Conservation (phyloP, 2,888 invertebrate species). For the Byasa hedistus region DNA sequence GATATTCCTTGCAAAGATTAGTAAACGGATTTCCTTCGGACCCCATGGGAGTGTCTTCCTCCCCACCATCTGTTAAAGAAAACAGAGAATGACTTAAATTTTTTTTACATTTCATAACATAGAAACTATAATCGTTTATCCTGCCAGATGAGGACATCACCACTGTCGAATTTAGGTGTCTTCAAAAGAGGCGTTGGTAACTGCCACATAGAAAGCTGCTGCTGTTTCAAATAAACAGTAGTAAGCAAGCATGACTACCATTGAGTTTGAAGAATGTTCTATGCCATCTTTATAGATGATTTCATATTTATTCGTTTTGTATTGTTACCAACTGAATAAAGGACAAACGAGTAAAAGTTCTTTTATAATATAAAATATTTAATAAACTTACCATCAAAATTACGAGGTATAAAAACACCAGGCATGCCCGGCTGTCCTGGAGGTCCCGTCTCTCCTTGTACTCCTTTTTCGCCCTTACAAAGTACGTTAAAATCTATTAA, state of each 20-base stretch:
- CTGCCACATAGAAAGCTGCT: too few species aligned
- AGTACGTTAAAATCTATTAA: background rate
- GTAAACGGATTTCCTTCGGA: constrained; percentile 3
- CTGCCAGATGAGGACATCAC: too few species aligned
- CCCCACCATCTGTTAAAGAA: constrained; percentile 5
- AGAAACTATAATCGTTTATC: too few species aligned
- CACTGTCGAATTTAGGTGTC: too few species aligned
- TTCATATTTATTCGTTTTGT: too few species aligned
- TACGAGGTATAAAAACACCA: constrained; percentile 2
- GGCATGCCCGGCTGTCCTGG: constrained; percentile 11
- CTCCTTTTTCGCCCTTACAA: constrained; percentile 20
- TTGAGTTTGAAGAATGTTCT: too few species aligned
- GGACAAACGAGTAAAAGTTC: background rate
- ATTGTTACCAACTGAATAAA: too few species aligned
- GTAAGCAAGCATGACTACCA: too few species aligned
- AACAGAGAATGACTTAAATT: background rate
- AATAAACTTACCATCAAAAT: background rate
- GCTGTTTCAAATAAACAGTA: too few species aligned
- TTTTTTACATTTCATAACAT: background rate
- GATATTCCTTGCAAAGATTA: constrained; percentile 15
- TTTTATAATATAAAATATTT: background rate
- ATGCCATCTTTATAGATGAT: too few species aligned
- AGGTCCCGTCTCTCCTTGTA: constrained; percentile 8
- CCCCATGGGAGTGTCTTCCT: background rate
- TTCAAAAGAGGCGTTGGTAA: too few species aligned